Evolutionary conservation across 2,888 invertebrate species (phyloP).

Genomic region (Chalcis sispes): DNA sequence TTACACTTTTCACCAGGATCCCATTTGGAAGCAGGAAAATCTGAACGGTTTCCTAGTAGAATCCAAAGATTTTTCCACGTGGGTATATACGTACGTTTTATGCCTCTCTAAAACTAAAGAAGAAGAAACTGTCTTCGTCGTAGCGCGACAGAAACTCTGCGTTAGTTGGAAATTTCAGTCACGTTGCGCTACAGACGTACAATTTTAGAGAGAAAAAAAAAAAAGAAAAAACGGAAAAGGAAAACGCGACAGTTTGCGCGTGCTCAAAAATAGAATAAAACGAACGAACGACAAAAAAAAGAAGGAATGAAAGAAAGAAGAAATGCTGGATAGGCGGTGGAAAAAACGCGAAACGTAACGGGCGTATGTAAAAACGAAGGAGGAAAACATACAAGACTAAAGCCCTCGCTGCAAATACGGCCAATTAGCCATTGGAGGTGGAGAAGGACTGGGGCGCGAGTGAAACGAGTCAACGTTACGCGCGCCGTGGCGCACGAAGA

Average conservation of each 20-base stretch:
- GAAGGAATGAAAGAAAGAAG: background rate
- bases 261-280: background rate
- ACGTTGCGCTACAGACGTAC: constrained; percentile 4
- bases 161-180: constrained; percentile 28
- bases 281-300: background rate
- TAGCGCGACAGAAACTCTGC: background rate
- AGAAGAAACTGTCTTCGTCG: background rate
- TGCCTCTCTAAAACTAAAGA: no score
- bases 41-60: no score
- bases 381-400: no score
- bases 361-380: no score
- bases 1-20: no score
- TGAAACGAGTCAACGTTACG: constrained; percentile 26
- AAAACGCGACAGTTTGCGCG: no score
- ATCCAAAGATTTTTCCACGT: no score
- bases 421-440: constrained; percentile 40
- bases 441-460: constrained; percentile 11
- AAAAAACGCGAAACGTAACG: no score
- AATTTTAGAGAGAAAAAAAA: background rate
- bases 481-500: background rate
- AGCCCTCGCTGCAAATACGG: constrained; percentile 31
- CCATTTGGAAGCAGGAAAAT: no score
- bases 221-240: background rate
- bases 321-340: background rate
- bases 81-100: no score